Base-by-base conservation (phyloP, 1,140 invertebrate species). In the Pseudobourletiella spinata region DNA sequence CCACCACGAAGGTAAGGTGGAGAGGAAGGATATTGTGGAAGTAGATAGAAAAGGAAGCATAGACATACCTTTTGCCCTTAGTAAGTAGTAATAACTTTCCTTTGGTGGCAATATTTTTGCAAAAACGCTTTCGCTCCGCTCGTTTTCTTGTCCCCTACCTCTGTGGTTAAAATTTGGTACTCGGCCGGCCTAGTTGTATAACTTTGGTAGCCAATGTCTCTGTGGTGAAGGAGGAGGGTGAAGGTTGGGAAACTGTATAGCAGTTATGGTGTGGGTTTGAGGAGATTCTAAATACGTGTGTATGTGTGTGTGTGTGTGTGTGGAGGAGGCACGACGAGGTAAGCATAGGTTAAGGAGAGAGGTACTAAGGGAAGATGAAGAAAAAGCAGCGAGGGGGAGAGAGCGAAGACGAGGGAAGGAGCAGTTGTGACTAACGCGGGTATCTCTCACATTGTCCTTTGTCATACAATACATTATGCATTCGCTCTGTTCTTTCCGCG, bases 401-500 rank as follows among this genome's bases (percentile, higher is more conserved):
- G 22, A 48, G 44, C 14, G 44, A 48, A 8, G 15, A 8, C 22
- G 44, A 8, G 4, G 22, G 18, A 48, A 48, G 44, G 44, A 48
- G 18, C 15, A 22, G 44, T n/a, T 8, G 35, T 11, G 8, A 14
- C 44, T 46, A 4, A 14, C 44, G 4, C 8, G 22, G 3, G 15
- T 39, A 11, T 20, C 3, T 14, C 24, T 3, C 22, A 43, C 8
- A 18, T 25, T 35, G 26, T 61, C 50, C 50, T 61, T 55, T 52
- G 59, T 61, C 48, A 55, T 55, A 26, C 14, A 61, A 55, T 61
- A 61, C 32, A 51, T 61, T 54, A 61, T 61, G 59, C 50, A 61
- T 61, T 61, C 48, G 18, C 29, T 4, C 29, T 57, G 56, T 30
- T 57, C 20, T 54, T 54, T 57, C 54, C 15, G 32, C 54, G 54